Evolutionary conservation across 2,113 vertebrate species (phyloP).

Genomic region (Dicentrarchus labrax): DNA sequence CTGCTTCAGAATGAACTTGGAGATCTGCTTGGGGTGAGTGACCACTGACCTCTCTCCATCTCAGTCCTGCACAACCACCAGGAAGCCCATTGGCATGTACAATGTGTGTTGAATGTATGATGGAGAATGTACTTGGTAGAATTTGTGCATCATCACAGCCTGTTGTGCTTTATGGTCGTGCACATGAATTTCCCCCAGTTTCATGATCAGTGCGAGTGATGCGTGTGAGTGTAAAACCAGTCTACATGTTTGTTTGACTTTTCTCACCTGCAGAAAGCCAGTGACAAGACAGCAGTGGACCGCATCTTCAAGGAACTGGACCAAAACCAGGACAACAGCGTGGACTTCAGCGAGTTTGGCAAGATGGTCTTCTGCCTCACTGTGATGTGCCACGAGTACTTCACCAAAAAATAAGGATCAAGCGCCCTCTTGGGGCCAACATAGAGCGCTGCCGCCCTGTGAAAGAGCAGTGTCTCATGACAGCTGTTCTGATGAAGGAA

Average conservation of each 20-base stretch:
- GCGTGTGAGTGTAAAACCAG: not conserved
- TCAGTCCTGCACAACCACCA: not conserved
- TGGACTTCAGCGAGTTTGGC: constrained; percentile 83
- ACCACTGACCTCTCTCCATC: not conserved
- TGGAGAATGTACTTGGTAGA: not conserved
- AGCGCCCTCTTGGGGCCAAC: constrained; percentile 49
- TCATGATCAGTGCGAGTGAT: not conserved
- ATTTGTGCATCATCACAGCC: not conserved
- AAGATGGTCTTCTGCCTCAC: constrained; percentile 73
- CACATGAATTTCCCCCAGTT: not conserved
- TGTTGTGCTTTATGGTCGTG: not conserved
- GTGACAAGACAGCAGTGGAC: constrained; percentile 66
- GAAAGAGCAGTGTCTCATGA: constrained; percentile 1
- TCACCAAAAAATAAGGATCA: constrained; percentile 46
- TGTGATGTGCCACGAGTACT: constrained; percentile 72
- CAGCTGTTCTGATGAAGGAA: constrained; percentile 5
- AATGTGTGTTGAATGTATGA: not conserved
- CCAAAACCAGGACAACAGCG: constrained; percentile 69
- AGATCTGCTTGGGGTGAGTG: constrained; percentile 84
- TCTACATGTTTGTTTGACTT: not conserved
- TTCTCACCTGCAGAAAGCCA: constrained; percentile 60
- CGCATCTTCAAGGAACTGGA: constrained; percentile 80
- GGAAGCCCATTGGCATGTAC: not conserved
- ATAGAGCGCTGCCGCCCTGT: constrained; percentile 13
- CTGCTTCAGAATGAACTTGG: constrained; percentile 87